Evolutionary conservation across 2,888 invertebrate species (phyloP).

Genomic region (Nycteola revayana): DNA sequence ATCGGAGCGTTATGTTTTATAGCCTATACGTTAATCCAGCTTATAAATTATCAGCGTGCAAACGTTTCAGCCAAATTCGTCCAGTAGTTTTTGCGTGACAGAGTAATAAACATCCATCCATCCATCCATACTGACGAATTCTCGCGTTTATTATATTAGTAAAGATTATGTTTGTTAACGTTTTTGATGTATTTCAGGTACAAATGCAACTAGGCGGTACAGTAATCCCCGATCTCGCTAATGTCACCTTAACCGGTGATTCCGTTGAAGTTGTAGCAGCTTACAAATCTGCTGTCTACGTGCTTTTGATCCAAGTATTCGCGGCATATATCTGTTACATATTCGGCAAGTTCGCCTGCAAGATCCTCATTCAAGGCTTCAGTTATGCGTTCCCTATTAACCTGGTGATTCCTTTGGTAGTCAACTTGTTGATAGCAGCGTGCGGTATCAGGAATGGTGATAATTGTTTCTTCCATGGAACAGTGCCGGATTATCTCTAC

Average conservation of each 20-base stretch:
- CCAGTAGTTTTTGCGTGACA: too few species aligned
- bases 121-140: too few species aligned
- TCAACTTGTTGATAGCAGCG: conserved; percentile 92
- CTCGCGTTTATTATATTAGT: too few species aligned
- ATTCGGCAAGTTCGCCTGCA: conserved; percentile 97
- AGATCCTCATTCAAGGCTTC: conserved; percentile 97
- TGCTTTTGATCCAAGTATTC: conserved; percentile 90
- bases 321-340: conserved; percentile 95
- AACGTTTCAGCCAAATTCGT: too few species aligned
- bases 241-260: conserved; percentile 89
- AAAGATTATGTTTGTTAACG: too few species aligned
- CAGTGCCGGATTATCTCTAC: conserved; percentile 94
- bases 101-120: too few species aligned
- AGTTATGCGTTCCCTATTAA: conserved; percentile 98
- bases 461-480: conserved; percentile 93
- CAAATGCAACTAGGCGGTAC: conserved; percentile 83
- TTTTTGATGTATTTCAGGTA: conserved; percentile 80
- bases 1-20: too few species aligned
- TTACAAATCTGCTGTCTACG: conserved; percentile 88
- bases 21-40: too few species aligned
- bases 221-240: conserved; percentile 87
- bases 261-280: conserved; percentile 87
- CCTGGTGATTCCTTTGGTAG: conserved; percentile 94
- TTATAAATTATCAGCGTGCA: too few species aligned
- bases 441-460: conserved; percentile 94